Evolutionary conservation across 1,140 invertebrate genomes (phyloP), one percentile per base, ranked within the genome.

Genomic region (Andricus grossulariae): DNA sequence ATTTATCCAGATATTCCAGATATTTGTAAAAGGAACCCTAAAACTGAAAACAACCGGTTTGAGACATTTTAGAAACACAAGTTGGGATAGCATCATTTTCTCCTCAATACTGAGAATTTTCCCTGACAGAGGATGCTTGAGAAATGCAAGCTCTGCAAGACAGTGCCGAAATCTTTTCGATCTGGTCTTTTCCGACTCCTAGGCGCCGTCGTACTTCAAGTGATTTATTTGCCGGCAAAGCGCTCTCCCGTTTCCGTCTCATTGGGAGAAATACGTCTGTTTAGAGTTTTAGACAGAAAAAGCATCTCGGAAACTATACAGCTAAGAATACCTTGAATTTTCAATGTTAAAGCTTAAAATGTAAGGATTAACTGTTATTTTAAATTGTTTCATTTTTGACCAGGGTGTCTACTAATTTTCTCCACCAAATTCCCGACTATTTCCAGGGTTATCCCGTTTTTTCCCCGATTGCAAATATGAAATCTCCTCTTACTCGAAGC

Each of bases 161-260:
- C 55, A 57, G 18, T 45, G 60, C 60, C 60, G 60, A 66, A 66
- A 66, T 66, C 60, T 66, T 32, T 66, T 45, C 60, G 32, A 66
- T 66, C 60, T 66, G 15, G 16, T 66, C 60, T 66, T 66, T 66
- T 66, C 60, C 60, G 60, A 66, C 60, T 66, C 39, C 25, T 32
- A 39, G 60, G 60, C 60, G 60, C 60, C 60, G 50, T 19, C 70
- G 72, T 54, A 49, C 11, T 32, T 49, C 32, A 55, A 74, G n/a
- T 39, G 57, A 77, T 70, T 54, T 66, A 52, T 74, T 74, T 78
- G 70, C 74, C 60, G 32, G 60, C 60, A 66, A 66, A 66, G 39
- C 60, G 32, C 21, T 66, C 25, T 66, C 25, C 60, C 60, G 39
- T 66, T 66, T 66, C 32, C 60, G 60, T 66, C 32, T 32, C 60